These are phyloP conservation scores for Pachyramphus minor DNA, from an alignment of 2,113 vertebrate genomes.

Conservation along the genomic window DNA sequence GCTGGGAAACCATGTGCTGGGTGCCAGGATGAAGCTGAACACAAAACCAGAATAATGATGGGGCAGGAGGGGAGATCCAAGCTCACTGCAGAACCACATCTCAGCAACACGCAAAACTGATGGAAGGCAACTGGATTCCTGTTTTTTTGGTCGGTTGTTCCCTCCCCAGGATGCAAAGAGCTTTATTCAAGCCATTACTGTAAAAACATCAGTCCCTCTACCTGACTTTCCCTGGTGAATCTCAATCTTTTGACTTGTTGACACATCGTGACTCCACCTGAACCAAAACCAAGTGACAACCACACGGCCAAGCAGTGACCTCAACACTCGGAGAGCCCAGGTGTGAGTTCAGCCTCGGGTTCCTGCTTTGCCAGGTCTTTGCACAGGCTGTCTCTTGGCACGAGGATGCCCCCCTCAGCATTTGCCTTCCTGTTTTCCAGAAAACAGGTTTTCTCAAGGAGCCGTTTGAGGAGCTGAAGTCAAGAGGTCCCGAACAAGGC, in stretches of 20 bases:
- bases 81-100: background rate
- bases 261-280: background rate
- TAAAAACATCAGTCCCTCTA: background rate
- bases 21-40: background rate
- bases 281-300: background rate
- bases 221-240: background rate
- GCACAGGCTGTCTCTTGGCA: background rate
- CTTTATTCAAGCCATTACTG: background rate
- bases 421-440: background rate
- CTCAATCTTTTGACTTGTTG: background rate
- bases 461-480: background rate
- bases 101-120: background rate
- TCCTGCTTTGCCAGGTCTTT: background rate
- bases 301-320: background rate
- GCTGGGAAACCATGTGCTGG: constrained; percentile 6
- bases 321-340: background rate
- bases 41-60: background rate
- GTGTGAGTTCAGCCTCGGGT: background rate
- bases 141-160: background rate
- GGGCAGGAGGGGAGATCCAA: background rate
- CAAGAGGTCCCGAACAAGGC: background rate
- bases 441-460: background rate
- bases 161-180: background rate
- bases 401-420: background rate
- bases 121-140: rapidly evolving